Conservation (phyloP, 1,140 invertebrate genomes). For the Drosophila carrolli region DNA sequence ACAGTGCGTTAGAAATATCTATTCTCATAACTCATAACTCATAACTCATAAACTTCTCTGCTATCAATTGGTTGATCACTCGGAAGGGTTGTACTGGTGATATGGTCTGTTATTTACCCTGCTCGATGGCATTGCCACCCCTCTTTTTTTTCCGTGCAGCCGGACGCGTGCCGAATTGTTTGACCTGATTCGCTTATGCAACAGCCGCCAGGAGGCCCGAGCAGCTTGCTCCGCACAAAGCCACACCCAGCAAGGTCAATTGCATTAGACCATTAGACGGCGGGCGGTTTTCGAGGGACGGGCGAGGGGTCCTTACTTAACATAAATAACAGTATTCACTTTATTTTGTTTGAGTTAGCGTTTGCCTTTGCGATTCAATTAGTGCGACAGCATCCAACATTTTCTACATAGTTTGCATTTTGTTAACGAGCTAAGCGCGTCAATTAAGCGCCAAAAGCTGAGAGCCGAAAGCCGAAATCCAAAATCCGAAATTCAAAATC, state of each 20-base stretch:
- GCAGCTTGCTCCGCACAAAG: conserved; percentile 5
- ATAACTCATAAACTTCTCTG: too few relatives aligned
- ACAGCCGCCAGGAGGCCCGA: too few relatives aligned
- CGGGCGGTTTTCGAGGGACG: not conserved
- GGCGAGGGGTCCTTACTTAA: conserved; percentile 22
- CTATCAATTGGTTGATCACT: too few relatives aligned
- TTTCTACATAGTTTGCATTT: conserved; percentile 74
- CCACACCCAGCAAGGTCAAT: conserved; percentile 43
- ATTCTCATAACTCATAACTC: too few relatives aligned
- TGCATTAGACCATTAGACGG: conserved; percentile 36
- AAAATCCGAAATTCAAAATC: not conserved
- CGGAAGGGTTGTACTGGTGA: too few relatives aligned
- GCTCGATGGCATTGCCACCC: too few relatives aligned
- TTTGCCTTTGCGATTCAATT: conserved; percentile 64
- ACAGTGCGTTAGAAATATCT: too few relatives aligned
- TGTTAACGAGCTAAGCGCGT: conserved; percentile 80
- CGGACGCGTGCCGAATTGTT: too few relatives aligned
- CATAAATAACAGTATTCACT: conserved; percentile 42
- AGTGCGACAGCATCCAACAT: conserved; percentile 51
- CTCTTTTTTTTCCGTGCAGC: too few relatives aligned
- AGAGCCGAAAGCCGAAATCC: not conserved
- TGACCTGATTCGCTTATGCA: too few relatives aligned
- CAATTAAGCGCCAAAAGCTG: conserved; percentile 66
- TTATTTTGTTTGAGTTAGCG: conserved; percentile 10
- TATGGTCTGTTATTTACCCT: too few relatives aligned